Evolutionary conservation across 2,113 vertebrate genomes (phyloP).

Genomic region (Cyanoderma ruficeps): DNA sequence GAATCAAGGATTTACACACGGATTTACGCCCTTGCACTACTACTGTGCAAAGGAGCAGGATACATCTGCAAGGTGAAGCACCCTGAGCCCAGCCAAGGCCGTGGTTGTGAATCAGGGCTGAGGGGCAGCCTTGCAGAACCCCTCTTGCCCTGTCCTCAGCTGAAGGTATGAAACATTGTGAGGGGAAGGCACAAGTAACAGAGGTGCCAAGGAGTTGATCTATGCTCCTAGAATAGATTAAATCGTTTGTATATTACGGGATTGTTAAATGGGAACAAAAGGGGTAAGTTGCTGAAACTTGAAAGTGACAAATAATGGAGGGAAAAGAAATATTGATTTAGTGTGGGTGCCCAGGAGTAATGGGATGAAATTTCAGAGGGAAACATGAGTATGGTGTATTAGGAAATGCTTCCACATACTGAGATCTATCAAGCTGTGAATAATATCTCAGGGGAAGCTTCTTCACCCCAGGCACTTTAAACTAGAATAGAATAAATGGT

Average conservation of each 20-base stretch:
- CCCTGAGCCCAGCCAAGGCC: background rate
- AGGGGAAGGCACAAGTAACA: background rate
- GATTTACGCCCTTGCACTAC: background rate
- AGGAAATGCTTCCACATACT: background rate
- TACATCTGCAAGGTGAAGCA: background rate
- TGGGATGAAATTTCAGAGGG: constrained; percentile 13
- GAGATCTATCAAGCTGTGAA: constrained; percentile 28
- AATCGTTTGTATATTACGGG: background rate
- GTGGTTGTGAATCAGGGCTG: background rate
- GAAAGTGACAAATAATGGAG: background rate
- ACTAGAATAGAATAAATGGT: constrained; percentile 12
- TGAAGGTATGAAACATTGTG: background rate
- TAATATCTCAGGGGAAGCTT: constrained; percentile 29
- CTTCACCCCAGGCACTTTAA: constrained; percentile 13
- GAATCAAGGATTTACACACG: background rate
- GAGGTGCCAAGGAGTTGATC: background rate
- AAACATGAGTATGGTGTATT: background rate
- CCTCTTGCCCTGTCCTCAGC: background rate
- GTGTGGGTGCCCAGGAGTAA: background rate
- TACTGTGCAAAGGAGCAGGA: background rate
- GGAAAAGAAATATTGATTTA: constrained; percentile 35
- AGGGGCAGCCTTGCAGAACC: background rate
- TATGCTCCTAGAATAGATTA: background rate
- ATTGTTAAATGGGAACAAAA: background rate
- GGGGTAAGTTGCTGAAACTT: background rate